phyloP scores from a whole-genome alignment of 2,113 vertebrate genomes.

The Theristicus caerulescens region DNA sequence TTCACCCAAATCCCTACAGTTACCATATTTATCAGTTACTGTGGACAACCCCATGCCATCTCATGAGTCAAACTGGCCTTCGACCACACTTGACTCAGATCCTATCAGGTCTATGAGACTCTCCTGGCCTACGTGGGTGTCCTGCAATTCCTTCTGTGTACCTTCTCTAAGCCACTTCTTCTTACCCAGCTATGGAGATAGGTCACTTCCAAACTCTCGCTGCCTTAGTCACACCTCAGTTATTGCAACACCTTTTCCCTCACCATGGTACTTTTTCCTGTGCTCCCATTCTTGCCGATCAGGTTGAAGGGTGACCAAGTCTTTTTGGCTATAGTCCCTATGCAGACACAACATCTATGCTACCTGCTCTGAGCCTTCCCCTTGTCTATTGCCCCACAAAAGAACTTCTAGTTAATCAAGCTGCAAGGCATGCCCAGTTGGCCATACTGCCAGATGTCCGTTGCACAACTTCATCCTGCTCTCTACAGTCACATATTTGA shows the following conservation, averaged over 20 bases:
- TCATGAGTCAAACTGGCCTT: not conserved
- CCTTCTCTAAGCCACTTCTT: not conserved
- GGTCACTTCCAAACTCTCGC: not conserved
- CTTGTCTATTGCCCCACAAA: not conserved
- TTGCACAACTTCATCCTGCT: not conserved
- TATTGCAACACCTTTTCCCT: not conserved
- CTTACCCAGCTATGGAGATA: not conserved
- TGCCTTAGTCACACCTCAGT: not conserved
- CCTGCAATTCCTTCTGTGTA: accelerated
- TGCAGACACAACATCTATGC: not conserved
- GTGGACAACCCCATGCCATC: not conserved
- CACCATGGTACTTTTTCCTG: not conserved
- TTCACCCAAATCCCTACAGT: not conserved
- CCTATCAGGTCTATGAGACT: not conserved
- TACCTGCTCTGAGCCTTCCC: not conserved
- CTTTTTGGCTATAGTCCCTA: not conserved
- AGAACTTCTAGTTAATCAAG: not conserved
- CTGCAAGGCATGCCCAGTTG: not conserved
- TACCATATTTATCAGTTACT: not conserved
- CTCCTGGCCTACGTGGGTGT: not conserved
- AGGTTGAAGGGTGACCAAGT: not conserved
- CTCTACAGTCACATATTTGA: not conserved
- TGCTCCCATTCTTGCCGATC: not conserved
- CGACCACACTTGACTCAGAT: not conserved
- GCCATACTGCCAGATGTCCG: not conserved